Evolutionary conservation across 2,113 vertebrate genomes (phyloP).

Genomic region (Pimephales promelas): DNA sequence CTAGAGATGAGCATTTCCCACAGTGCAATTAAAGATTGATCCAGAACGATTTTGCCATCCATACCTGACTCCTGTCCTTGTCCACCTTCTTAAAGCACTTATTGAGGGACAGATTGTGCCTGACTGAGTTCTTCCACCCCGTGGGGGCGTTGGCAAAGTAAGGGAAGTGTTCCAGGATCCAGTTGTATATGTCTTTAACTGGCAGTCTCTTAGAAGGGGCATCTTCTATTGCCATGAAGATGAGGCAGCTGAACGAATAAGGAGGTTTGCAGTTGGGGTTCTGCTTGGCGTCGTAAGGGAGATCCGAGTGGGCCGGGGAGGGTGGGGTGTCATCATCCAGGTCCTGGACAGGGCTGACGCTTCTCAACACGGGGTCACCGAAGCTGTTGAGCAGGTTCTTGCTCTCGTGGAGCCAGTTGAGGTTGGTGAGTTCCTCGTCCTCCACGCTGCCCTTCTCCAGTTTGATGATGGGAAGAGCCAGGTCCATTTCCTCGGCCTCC

Average conservation of each 20-base stretch:
- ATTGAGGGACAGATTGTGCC: conserved; percentile 90
- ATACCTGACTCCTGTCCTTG: conserved; percentile 92
- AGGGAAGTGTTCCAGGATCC: conserved; percentile 92
- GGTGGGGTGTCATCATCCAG: conserved; percentile 84
- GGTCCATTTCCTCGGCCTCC: conserved; percentile 86
- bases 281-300: conserved; percentile 88
- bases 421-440: conserved; percentile 89
- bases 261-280: conserved; percentile 92
- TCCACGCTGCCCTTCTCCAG: conserved; percentile 82
- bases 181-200: conserved; percentile 92
- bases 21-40: conserved; percentile 17
- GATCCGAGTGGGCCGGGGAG: conserved; percentile 83
- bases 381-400: conserved; percentile 91
- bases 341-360: conserved; percentile 88
- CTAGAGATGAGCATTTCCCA: conserved; percentile 18
- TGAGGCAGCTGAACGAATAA: conserved; percentile 93
- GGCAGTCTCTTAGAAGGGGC: conserved; percentile 88
- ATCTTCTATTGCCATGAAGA: conserved; percentile 94
- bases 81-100: conserved; percentile 96
- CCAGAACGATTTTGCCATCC: conserved; percentile 42
- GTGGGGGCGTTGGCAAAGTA: conserved; percentile 91
- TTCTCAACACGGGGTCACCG: conserved; percentile 85
- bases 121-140: conserved; percentile 93
- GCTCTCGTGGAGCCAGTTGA: conserved; percentile 91
- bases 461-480: conserved; percentile 80